Evolutionary conservation across 2,113 vertebrate genomes (phyloP).

Genomic region (Bufo bufo): DNA sequence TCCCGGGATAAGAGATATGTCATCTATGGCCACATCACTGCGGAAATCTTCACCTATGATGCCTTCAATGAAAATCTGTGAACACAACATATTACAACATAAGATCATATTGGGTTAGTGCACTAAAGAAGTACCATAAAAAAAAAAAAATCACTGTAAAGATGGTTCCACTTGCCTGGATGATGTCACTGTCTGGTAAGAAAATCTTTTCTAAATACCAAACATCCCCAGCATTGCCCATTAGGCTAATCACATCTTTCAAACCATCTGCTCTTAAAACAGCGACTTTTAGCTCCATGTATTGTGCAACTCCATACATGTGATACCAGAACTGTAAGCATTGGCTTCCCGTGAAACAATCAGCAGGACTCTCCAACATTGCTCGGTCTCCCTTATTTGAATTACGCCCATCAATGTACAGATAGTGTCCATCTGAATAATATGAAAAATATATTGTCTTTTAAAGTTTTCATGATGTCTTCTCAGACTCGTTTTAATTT

Average conservation of each 20-base stretch:
- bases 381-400: constrained; percentile 67
- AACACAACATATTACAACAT: not conserved
- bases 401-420: constrained; percentile 72
- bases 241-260: constrained; percentile 62
- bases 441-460: not conserved
- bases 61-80: constrained; percentile 78
- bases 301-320: constrained; percentile 73
- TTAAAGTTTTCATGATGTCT: not conserved
- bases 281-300: constrained; percentile 74
- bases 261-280: constrained; percentile 60
- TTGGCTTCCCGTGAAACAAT: constrained; percentile 66
- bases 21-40: constrained; percentile 79
- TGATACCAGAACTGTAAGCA: constrained; percentile 85
- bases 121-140: not conserved
- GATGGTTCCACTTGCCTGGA: constrained; percentile 66
- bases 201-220: constrained; percentile 69
- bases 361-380: constrained; percentile 69
- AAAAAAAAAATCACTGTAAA: not conserved
- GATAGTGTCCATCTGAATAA: constrained; percentile 76
- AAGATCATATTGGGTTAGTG: no score
- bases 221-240: constrained; percentile 68
- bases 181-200: constrained; percentile 62
- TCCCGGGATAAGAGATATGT: constrained; percentile 70
- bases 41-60: constrained; percentile 67
- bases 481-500: no score